These are phyloP conservation scores for Drosophila dives DNA, from an alignment of 2,888 invertebrate genomes.

Conservation along the genomic window DNA sequence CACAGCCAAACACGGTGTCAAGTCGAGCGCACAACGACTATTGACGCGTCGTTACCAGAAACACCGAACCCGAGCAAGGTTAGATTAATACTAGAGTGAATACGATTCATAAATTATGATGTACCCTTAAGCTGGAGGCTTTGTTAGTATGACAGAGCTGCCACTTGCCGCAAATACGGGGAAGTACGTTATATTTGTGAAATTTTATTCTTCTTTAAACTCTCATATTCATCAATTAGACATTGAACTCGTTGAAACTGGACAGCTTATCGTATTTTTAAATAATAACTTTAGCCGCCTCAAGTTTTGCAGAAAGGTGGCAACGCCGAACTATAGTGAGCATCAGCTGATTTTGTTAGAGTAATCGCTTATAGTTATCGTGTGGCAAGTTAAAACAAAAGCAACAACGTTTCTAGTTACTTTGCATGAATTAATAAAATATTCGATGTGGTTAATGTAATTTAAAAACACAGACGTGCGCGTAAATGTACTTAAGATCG, in stretches of 20 bases:
- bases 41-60: conserved; percentile 17
- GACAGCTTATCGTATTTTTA: conserved; percentile 32
- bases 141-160: neutral
- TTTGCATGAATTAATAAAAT: conserved; percentile 39
- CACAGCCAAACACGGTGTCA: neutral
- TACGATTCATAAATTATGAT: conserved; percentile 29
- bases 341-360: conserved; percentile 37
- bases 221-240: neutral
- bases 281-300: conserved; percentile 28
- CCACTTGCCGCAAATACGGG: neutral
- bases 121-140: neutral
- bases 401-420: conserved; percentile 49
- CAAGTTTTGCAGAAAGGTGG: conserved; percentile 9
- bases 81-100: conserved; percentile 64
- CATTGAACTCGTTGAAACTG: neutral
- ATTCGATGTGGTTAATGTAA: conserved; percentile 24
- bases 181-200: conserved; percentile 12
- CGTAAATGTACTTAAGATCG: conserved; percentile 3
- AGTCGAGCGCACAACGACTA: conserved; percentile 12
- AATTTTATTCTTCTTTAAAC: neutral
- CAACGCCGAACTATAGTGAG: conserved; percentile 16
- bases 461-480: conserved; percentile 21
- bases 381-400: conserved; percentile 56
- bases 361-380: conserved; percentile 55
- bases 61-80: conserved; percentile 48